Percentiles rank a stretch among this genome's conserved stretches.
phyloP scores from a whole-genome alignment of 2,797 vertebrate genomes.

The Dromococcyx pavoninus region DNA sequence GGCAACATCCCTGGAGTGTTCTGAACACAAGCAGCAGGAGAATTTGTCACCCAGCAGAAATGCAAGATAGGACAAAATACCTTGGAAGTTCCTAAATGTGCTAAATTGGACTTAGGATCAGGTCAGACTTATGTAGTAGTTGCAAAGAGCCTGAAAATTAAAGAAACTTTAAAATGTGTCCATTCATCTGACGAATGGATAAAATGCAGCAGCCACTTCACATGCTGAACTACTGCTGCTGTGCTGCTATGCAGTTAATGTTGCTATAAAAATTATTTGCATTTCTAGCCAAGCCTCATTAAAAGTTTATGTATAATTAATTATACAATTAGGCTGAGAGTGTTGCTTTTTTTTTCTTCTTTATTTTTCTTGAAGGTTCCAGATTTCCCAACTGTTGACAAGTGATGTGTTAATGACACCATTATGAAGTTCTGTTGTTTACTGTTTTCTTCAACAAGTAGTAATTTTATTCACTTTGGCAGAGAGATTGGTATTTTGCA shows the following conservation, averaged over 20 bases:
- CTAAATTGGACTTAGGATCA: neutral
- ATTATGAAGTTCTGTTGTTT: constrained; percentile 54
- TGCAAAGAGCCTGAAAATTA: neutral
- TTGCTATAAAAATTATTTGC: neutral
- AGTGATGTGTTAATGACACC: constrained; percentile 42
- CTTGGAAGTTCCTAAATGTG: neutral
- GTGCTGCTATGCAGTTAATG: neutral
- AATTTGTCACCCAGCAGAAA: neutral
- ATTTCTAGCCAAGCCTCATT: constrained; percentile 23
- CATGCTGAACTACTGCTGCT: neutral
- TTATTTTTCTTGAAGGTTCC: constrained; percentile 24
- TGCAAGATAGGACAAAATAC: neutral
- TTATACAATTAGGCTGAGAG: neutral
- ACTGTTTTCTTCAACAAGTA: constrained; percentile 58
- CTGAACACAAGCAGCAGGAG: neutral
- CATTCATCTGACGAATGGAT: neutral
- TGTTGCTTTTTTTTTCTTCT: neutral
- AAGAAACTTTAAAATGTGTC: neutral
- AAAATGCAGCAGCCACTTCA: neutral
- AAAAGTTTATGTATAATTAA: constrained; percentile 30
- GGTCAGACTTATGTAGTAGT: neutral
- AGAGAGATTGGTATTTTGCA: constrained; percentile 28
- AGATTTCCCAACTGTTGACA: constrained; percentile 49
- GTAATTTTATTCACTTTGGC: constrained; percentile 65
- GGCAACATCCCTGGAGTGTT: neutral